phyloP scores from a whole-genome alignment of 2,113 vertebrate genomes.

The Empidonax alnorum region DNA sequence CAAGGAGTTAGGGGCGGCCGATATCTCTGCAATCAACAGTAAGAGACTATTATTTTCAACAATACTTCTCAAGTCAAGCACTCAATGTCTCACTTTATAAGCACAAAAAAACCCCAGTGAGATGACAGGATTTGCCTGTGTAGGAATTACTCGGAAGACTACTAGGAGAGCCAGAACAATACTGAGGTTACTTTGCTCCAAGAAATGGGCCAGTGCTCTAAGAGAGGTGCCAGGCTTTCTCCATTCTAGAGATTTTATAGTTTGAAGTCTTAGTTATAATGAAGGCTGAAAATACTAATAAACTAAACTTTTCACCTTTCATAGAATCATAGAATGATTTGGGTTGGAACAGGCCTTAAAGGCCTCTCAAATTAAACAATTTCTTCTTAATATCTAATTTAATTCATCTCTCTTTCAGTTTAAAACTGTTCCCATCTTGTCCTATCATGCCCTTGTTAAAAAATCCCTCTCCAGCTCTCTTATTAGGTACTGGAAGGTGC shows the following conservation, averaged over 20 bases:
- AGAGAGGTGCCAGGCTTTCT: not conserved
- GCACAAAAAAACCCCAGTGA: not conserved
- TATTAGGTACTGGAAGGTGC: fast-evolving
- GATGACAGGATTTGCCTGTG: not conserved
- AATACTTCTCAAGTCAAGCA: not conserved
- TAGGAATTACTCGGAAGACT: not conserved
- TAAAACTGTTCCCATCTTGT: not conserved
- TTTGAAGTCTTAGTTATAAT: not conserved
- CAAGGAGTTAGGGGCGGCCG: not conserved
- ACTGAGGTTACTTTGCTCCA: not conserved
- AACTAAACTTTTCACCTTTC: not conserved
- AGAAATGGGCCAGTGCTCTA: not conserved
- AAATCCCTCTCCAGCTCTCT: not conserved
- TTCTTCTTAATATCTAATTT: not conserved
- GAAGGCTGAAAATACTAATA: not conserved
- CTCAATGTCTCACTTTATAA: not conserved
- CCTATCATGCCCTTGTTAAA: not conserved
- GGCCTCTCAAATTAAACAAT: not conserved
- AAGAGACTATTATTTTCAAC: not conserved
- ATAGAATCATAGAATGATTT: not conserved
- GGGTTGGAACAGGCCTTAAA: not conserved
- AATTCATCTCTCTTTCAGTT: not conserved
- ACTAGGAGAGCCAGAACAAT: not conserved
- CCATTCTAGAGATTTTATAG: not conserved
- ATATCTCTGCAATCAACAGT: not conserved